Evolutionary conservation across 2,113 vertebrate genomes (phyloP).

Genomic region (Sturnira hondurensis): DNA sequence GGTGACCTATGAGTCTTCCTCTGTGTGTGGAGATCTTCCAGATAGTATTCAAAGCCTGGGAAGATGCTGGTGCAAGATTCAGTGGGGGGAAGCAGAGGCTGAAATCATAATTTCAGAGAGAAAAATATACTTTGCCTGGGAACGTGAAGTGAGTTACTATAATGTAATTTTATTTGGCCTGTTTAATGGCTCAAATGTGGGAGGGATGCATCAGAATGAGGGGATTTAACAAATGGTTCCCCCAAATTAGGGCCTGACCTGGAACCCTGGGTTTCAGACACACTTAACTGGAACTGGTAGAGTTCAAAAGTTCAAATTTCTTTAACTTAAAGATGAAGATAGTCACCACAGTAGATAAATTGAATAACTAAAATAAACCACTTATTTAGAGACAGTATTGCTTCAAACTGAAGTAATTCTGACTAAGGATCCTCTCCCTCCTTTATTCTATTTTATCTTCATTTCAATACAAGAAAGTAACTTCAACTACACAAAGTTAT

Average conservation of each 20-base stretch:
- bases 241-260: background rate
- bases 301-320: slow-evolving; percentile 1
- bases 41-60: background rate
- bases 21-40: background rate
- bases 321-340: background rate
- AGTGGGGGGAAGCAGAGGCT: background rate
- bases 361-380: background rate
- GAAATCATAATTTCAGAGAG: background rate
- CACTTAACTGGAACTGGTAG: background rate
- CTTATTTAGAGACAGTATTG: background rate
- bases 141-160: background rate
- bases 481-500: background rate
- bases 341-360: background rate
- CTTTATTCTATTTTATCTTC: background rate
- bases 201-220: background rate
- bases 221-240: background rate
- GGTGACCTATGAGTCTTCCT: background rate
- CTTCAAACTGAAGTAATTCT: background rate
- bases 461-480: background rate
- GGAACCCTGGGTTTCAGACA: background rate
- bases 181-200: background rate
- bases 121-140: background rate
- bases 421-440: background rate
- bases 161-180: background rate
- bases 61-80: background rate